Percentiles rank a stretch among this genome's conserved stretches.
These are phyloP conservation scores for Scaeva pyrastri DNA, from an alignment of 2,888 invertebrate genomes.

Conservation along the genomic window DNA sequence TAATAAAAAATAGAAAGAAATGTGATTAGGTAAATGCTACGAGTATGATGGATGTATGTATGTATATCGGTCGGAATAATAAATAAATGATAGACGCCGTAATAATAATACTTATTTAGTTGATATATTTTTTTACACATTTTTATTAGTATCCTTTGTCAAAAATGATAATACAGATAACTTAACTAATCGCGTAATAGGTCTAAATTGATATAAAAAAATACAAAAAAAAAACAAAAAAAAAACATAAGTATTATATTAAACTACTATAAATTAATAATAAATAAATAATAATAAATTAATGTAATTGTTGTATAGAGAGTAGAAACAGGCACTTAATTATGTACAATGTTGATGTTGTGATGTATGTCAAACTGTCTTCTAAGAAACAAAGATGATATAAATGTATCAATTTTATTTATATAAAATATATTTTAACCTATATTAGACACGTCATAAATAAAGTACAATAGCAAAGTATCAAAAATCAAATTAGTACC, in stretches of 20 bases:
- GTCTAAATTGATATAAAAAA: slow-evolving; percentile 66
- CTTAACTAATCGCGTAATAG: slow-evolving; percentile 72
- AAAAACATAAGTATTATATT: background rate
- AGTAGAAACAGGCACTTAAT: slow-evolving; percentile 48
- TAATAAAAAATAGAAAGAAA: too few relatives aligned
- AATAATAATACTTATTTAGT: slow-evolving; percentile 55
- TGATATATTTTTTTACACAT: slow-evolving; percentile 70
- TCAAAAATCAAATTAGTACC: background rate
- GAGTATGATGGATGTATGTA: slow-evolving; percentile 31
- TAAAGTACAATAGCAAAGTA: background rate
- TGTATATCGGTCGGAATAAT: slow-evolving; percentile 34
- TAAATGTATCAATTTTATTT: slow-evolving; percentile 1
- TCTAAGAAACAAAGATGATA: background rate
- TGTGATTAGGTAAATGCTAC: slow-evolving; percentile 63
- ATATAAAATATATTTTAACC: background rate
- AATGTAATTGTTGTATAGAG: slow-evolving; percentile 67
- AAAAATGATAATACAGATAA: slow-evolving; percentile 56
- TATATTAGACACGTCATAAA: background rate
- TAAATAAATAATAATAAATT: slow-evolving; percentile 7
- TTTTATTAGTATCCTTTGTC: slow-evolving; percentile 68
- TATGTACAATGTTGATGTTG: slow-evolving; percentile 50
- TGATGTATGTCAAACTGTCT: slow-evolving; percentile 54
- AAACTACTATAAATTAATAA: background rate
- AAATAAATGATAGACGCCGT: slow-evolving; percentile 33
- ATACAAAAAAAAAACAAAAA: background rate